A percentile compares a stretch with the other conserved stretches of the same genome.
These are phyloP conservation scores for Stegastes partitus DNA, from an alignment of 2,113 vertebrate genomes.

Conservation along the genomic window DNA sequence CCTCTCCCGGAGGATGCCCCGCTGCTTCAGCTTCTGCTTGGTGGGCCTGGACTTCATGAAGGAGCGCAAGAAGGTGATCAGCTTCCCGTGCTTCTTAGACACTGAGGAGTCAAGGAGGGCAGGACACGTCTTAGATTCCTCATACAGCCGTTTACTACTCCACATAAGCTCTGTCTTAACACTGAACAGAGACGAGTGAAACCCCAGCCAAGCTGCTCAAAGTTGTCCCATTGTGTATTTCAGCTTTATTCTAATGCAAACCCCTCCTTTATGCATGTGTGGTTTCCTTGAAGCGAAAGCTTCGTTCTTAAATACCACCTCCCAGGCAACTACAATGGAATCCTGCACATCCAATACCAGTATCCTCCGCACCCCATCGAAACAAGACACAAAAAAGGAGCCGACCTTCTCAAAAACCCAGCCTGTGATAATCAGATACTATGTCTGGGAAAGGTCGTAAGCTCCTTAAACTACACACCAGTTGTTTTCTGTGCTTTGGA, in stretches of 20 bases:
- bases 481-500: slow-evolving; percentile 50
- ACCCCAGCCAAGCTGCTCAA: slow-evolving; percentile 53
- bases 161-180: slow-evolving; percentile 24
- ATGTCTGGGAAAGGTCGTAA: slow-evolving; percentile 63
- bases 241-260: slow-evolving; percentile 71
- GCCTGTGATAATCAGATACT: slow-evolving; percentile 52
- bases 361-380: slow-evolving; percentile 47
- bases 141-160: slow-evolving; percentile 2
- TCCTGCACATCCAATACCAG: slow-evolving; percentile 66
- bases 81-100: slow-evolving; percentile 98
- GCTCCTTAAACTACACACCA: slow-evolving; percentile 64
- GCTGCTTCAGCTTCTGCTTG: slow-evolving; percentile 98
- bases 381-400: slow-evolving; percentile 32
- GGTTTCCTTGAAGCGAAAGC: slow-evolving; percentile 54
- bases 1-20: slow-evolving; percentile 97
- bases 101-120: slow-evolving; percentile 80
- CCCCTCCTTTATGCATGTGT: slow-evolving; percentile 63
- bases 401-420: slow-evolving; percentile 52
- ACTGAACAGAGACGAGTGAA: slow-evolving; percentile 47
- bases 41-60: slow-evolving; percentile 99
- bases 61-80: slow-evolving; percentile 97
- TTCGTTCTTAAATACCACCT: slow-evolving; percentile 64
- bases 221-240: slow-evolving; percentile 52
- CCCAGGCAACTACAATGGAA: slow-evolving; percentile 71
- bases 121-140: slow-evolving; percentile 15